Conservation (phyloP, 2,113 vertebrate species). For the Porphyrio hochstetteri region DNA sequence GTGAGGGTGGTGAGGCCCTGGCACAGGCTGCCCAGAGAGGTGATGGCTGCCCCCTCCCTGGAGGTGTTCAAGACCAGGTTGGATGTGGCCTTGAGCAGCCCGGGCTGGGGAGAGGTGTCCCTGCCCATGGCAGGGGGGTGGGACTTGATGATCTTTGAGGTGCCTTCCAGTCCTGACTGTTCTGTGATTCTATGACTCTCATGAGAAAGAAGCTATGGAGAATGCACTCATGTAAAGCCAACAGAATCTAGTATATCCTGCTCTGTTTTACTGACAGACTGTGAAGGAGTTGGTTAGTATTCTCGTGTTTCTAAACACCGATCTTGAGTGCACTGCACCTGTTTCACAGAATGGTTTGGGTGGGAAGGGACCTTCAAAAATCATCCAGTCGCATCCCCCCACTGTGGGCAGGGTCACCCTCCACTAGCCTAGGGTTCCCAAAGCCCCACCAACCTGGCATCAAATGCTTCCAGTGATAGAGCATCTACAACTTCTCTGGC, state of each 20-base stretch:
- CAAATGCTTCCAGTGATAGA: neutral
- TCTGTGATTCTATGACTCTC: neutral
- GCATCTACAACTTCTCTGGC: neutral
- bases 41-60: no score
- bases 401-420: accelerated
- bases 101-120: no score
- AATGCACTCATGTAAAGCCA: neutral
- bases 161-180: no score
- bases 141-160: no score
- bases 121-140: no score
- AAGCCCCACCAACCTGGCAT: neutral
- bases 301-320: neutral
- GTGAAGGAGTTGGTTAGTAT: neutral
- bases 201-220: neutral
- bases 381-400: neutral
- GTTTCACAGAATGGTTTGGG: neutral
- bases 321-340: neutral
- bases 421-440: neutral
- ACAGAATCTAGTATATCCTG: neutral
- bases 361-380: neutral
- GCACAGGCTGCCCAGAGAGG: no score
- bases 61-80: no score
- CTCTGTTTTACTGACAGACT: neutral
- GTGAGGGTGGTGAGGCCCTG: no score
- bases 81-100: no score